Conservation (phyloP, 2,888 invertebrate species). For the Melikaiella ostensackeni region DNA sequence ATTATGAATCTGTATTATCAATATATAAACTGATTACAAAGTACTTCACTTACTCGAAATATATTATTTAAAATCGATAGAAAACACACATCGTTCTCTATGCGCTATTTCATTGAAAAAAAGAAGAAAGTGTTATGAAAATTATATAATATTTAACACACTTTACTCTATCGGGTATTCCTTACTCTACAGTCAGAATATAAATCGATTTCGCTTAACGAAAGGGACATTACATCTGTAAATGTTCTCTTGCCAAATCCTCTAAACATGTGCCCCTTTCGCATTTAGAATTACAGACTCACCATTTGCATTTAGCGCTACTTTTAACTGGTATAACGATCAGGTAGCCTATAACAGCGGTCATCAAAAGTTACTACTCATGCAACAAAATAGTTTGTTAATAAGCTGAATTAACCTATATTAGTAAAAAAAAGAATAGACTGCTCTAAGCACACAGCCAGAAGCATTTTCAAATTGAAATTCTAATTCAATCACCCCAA, state of each 20-base stretch:
- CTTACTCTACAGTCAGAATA: slow-evolving; percentile 49
- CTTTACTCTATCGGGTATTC: slow-evolving; percentile 5
- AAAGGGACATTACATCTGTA: slow-evolving; percentile 44
- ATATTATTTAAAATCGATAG: slow-evolving; percentile 56
- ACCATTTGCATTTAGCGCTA: slow-evolving; percentile 57
- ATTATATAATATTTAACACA: slow-evolving; percentile 22
- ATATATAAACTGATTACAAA: slow-evolving; percentile 67
- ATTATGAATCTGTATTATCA: slow-evolving; percentile 67
- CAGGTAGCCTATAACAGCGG: slow-evolving; percentile 66
- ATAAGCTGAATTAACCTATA: slow-evolving; percentile 48
- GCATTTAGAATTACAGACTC: slow-evolving; percentile 53
- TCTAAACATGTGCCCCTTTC: slow-evolving; percentile 59
- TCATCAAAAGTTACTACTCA: slow-evolving; percentile 68
- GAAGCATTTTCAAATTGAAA: slow-evolving; percentile 2
- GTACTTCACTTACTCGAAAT: slow-evolving; percentile 59
- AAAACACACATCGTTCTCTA: slow-evolving; percentile 70
- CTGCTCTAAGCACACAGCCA: neutral
- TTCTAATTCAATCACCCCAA: neutral
- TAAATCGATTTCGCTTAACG: slow-evolving; percentile 46
- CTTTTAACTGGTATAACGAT: slow-evolving; percentile 65
- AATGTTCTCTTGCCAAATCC: slow-evolving; percentile 51
- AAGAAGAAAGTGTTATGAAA: slow-evolving; percentile 55
- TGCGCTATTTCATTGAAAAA: slow-evolving; percentile 55
- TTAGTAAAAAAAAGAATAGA: slow-evolving; percentile 4
- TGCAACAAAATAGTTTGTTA: slow-evolving; percentile 58